Evolutionary conservation across 2,113 vertebrate species (phyloP).

Genomic region (Anthoscopus minutus): DNA sequence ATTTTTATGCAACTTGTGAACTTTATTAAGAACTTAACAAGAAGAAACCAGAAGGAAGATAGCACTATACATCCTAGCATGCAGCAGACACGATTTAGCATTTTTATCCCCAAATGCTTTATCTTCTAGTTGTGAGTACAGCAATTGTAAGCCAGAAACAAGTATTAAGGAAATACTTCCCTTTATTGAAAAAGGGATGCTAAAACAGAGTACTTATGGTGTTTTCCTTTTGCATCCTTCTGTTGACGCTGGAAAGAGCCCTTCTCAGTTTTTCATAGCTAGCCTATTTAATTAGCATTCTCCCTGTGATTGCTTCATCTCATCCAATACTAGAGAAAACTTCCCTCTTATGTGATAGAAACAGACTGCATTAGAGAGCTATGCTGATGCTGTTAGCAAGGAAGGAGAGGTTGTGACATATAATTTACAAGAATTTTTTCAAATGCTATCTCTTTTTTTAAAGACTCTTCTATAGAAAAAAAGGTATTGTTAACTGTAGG

Average conservation of each 20-base stretch:
- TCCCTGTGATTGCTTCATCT: background rate
- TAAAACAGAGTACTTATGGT: background rate
- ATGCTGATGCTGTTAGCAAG: background rate
- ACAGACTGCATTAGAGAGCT: background rate
- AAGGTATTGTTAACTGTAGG: background rate
- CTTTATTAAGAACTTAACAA: background rate
- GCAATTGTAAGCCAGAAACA: background rate
- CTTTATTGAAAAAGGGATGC: background rate
- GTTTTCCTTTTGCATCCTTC: background rate
- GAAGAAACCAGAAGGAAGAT: background rate
- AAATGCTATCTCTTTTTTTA: background rate
- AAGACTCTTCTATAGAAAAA: background rate
- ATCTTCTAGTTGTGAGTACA: background rate
- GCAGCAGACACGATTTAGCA: background rate
- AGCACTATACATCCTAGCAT: background rate
- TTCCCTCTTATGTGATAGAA: background rate
- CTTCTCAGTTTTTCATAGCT: background rate
- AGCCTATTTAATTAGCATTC: background rate
- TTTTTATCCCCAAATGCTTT: background rate
- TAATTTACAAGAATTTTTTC: background rate
- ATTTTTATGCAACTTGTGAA: background rate
- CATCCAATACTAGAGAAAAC: background rate
- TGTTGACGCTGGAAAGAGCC: background rate
- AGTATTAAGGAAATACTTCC: background rate
- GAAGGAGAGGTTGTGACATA: background rate